A percentile compares a stretch with the other conserved stretches of the same genome.
phyloP scores from a whole-genome alignment of 37 sponge, comb jelly and placozoan genomes.

The Corticium candelabrum region DNA sequence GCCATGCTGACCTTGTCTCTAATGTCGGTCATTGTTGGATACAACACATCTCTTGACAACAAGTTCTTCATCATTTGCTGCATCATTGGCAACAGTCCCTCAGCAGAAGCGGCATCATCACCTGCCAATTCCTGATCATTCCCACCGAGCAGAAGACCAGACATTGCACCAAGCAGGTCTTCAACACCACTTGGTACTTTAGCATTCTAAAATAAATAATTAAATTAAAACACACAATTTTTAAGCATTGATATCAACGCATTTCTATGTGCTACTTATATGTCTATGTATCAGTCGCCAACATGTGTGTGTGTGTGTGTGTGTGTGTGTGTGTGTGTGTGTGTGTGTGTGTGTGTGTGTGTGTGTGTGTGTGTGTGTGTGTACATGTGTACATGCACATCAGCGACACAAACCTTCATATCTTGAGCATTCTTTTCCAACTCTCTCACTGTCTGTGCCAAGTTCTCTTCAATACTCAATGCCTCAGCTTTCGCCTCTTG shows the following conservation, averaged over 20 bases:
- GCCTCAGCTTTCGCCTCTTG: no score
- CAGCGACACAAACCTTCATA: no score
- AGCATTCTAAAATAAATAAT: not conserved
- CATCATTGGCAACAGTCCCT: conserved; percentile 63
- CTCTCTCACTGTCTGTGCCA: not conserved
- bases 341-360: no score
- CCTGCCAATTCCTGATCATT: not conserved
- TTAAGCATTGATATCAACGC: no score
- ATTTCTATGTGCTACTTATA: no score
- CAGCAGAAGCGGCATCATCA: conserved; percentile 52
- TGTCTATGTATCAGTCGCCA: no score
- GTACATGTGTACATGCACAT: no score
- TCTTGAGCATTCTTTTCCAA: not conserved
- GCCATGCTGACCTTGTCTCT: conserved; percentile 27
- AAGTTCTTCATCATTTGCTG: conserved; percentile 63
- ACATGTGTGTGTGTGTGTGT: no score
- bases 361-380: no score
- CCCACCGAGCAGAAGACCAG: not conserved
- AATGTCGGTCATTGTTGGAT: conserved; percentile 57
- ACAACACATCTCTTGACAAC: conserved; percentile 69
- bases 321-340: no score
- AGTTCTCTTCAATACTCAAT: no score
- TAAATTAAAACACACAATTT: not conserved
- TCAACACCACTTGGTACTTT: not conserved
- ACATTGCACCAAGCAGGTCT: not conserved